Evolutionary conservation across 1,140 invertebrate genomes (phyloP).

Genomic region (Belonocnema kinseyi): DNA sequence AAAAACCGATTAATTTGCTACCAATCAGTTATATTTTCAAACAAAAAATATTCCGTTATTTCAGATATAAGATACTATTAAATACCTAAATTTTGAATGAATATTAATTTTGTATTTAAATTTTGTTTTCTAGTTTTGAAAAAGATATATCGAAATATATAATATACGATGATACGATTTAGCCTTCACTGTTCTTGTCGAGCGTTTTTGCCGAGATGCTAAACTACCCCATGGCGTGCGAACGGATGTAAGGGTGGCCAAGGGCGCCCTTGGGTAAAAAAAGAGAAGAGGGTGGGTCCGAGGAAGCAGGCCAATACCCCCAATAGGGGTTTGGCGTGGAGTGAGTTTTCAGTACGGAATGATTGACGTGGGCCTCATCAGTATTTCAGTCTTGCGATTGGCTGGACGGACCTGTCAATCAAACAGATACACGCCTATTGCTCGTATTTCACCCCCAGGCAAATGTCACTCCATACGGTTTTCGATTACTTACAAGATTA

Average conservation of each 20-base stretch:
- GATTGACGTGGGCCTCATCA: slow-evolving; percentile 76
- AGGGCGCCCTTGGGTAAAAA: slow-evolving; percentile 57
- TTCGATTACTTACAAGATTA: not conserved
- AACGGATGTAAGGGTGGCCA: slow-evolving; percentile 64
- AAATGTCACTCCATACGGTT: slow-evolving; percentile 3
- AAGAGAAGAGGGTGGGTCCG: slow-evolving; percentile 49
- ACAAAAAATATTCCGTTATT: no score
- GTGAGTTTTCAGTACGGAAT: slow-evolving; percentile 65
- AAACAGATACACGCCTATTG: slow-evolving; percentile 71
- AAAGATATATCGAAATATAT: no score
- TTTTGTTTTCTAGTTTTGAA: no score
- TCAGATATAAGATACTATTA: no score
- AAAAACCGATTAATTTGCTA: no score
- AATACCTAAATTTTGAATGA: no score
- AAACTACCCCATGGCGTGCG: slow-evolving; percentile 68
- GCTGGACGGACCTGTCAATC: slow-evolving; percentile 75
- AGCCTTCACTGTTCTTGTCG: slow-evolving; percentile 44
- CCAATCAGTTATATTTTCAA: no score
- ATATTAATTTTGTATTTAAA: no score
- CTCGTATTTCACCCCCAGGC: slow-evolving; percentile 47
- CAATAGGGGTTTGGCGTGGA: slow-evolving; percentile 63
- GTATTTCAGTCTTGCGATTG: slow-evolving; percentile 74
- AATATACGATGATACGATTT: slow-evolving; percentile 45
- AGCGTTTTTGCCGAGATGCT: slow-evolving; percentile 60
- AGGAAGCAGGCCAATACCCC: slow-evolving; percentile 57